Base-by-base conservation (phyloP, 2,797 vertebrate genomes). In the Alcedo atthis region DNA sequence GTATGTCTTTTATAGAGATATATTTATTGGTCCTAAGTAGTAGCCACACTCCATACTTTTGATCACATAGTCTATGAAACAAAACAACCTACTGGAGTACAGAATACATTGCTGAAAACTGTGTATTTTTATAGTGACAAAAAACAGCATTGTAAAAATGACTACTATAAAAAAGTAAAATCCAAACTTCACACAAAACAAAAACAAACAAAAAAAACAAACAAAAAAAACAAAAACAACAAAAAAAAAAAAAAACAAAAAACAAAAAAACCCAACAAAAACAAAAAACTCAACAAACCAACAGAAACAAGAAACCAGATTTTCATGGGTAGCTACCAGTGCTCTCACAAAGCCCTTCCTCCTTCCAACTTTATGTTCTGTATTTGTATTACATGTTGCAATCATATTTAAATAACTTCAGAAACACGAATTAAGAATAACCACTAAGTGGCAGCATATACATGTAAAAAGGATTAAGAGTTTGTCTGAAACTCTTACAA, bases 381-480 rank as follows among this genome's bases (percentile, higher is more conserved):
- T 12, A 68, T 28, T 92, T 62, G 16, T 32, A 55, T 24, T 53
- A 68, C 8, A 3, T 51, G 7, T 67, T 73, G 11, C 43, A 45
- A 55, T 20, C 7, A 14, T n/a, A 32, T 55, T 22, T 55, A 55
- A 32, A 55, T 21, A 55, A 5, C 12, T 14, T 40, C 37, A 67
- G 54, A 85, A 87, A 68, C 15, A 15, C 6, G 70, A 79, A 79
- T 61, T 28, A 84, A 70, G 54, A 89, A 82, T 46, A 86, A 74
- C 94, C 96, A 96, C 95, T 93, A 90, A 74, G 95, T 77, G 96
- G 95, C 96, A 96, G 89, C 67, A 82, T 84, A 49, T 64, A 77
- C 87, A 68, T 21, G 21, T 40, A 28, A 84, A 82, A 70, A 66
- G 4, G 8, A 84, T 61, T 25, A 24, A 48, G 42, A 86, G 55